Evolutionary conservation across 2,888 invertebrate genomes (phyloP), one percentile per base, ranked within the genome.

Genomic region (Horisme vitalbata): DNA sequence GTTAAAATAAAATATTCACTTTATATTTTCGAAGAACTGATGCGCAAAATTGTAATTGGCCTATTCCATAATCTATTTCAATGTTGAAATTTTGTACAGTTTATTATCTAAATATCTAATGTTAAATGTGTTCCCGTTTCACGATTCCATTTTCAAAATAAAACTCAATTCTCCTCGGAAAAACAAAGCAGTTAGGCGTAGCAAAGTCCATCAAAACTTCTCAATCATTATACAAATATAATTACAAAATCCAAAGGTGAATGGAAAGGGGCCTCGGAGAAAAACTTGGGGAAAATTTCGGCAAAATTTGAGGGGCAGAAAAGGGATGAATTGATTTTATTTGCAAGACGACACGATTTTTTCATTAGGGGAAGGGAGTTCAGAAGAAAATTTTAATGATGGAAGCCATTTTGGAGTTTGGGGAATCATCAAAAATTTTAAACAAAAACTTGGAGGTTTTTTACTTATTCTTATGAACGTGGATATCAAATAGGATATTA

Each of bases 291-390:
- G 78, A 80, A 81, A 81, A 81, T 77, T 75, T 75, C 71, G 61
- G 59, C 65, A 67, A 68, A 73, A 61, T 65, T 65, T 61, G 34
- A 50, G 48, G 66, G 71, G 68, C 39, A 55, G 55, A 53, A 63
- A 55, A 55, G 70, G 68, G 69, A 62, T 61, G 71, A 77, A 88
- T 88, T 88, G 87, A 87, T 86, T 87, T 85, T 88, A 87, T 88
- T 88, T 86, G 81, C 54, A 71, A 79, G 74, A 74, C 72, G 79
- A 84, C 88, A 88, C 88, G 88, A 83, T 86, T 88, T 88, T 87
- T 88, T 82, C 82, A 86, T 85, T 84, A 84, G 63, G 51, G 53
- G 38, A 31, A 20, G 39, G 45, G 41, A 45, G 47, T 57, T 58
- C 57, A 14, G 48, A 37, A 36, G 48, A 51, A 57, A 61, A 63